Conservation (phyloP, 2,797 vertebrate species). For the Spea hammondii region DNA sequence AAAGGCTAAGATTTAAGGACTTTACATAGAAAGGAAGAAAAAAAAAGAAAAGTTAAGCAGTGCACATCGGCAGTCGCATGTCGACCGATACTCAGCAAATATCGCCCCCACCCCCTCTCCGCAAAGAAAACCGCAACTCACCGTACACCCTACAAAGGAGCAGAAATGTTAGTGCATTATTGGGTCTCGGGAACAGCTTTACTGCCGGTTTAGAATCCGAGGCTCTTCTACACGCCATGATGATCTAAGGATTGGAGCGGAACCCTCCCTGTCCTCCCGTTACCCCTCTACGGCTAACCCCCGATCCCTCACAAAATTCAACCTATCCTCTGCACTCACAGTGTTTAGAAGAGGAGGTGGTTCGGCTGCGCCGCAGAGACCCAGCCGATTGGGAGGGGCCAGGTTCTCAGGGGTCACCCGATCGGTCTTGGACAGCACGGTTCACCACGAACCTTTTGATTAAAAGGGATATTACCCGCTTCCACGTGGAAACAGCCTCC, state of each 20-base stretch:
- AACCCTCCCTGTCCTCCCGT: not conserved
- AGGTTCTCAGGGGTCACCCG: not conserved
- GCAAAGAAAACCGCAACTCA: constrained; percentile 18
- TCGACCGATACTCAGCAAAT: too few species aligned
- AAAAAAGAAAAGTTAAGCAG: too few species aligned
- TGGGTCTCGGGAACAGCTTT: not conserved
- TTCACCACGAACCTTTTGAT: too few species aligned
- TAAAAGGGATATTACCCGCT: too few species aligned
- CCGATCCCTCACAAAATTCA: constrained; percentile 27
- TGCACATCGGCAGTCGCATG: too few species aligned
- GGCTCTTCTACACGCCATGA: constrained; percentile 26
- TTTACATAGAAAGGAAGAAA: too few species aligned
- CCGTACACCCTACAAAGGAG: constrained; percentile 40
- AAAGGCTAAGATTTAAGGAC: too few species aligned
- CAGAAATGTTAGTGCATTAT: constrained; percentile 26
- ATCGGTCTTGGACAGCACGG: too few species aligned
- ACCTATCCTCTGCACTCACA: constrained; percentile 33
- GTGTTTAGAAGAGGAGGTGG: constrained; percentile 29
- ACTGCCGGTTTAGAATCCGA: not conserved
- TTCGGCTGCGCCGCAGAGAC: constrained; percentile 30
- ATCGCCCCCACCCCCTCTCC: too few species aligned
- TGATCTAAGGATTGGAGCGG: not conserved
- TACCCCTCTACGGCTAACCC: not conserved
- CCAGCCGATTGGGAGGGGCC: constrained; percentile 50
- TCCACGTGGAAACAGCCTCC: too few species aligned